A percentile compares a stretch with the other conserved stretches of the same genome.
phyloP scores from a whole-genome alignment of 2,113 vertebrate species.

The Clarias magur region DNA sequence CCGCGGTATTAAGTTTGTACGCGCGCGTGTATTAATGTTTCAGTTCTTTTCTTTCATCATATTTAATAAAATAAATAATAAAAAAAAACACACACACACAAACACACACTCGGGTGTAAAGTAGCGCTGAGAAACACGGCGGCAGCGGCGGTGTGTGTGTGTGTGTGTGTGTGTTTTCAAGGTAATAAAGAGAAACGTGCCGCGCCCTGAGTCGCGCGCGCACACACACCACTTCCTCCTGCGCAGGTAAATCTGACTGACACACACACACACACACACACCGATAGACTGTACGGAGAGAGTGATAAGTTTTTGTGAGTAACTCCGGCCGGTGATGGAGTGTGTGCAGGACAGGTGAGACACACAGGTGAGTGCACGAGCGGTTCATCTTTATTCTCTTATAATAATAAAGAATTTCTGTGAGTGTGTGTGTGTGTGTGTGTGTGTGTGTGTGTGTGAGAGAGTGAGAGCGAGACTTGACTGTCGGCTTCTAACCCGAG shows the following conservation, averaged over 20 bases:
- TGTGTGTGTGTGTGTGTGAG: neutral
- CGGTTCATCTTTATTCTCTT: neutral
- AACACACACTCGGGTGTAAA: neutral
- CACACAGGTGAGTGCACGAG: neutral
- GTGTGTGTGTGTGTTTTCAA: neutral
- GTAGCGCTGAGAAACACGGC: neutral
- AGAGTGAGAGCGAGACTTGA: no score
- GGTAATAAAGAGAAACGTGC: slow-evolving; percentile 3
- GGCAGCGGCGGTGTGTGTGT: neutral
- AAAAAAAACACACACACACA: neutral
- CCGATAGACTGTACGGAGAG: no score
- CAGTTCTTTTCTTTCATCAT: neutral
- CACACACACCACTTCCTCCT: slow-evolving; percentile 3
- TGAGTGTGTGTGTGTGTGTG: neutral
- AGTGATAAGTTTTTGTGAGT: no score
- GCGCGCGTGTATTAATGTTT: neutral
- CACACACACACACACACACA: neutral
- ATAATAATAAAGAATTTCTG: neutral
- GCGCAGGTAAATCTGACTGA: neutral
- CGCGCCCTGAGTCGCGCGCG: slow-evolving; percentile 1
- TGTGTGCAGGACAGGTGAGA: neutral
- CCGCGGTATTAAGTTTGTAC: neutral
- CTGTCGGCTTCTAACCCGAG: no score
- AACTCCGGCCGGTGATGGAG: neutral
- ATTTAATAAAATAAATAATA: neutral